These are phyloP conservation scores for Bombylius discolor DNA, from an alignment of 2,888 invertebrate genomes.

Conservation along the genomic window DNA sequence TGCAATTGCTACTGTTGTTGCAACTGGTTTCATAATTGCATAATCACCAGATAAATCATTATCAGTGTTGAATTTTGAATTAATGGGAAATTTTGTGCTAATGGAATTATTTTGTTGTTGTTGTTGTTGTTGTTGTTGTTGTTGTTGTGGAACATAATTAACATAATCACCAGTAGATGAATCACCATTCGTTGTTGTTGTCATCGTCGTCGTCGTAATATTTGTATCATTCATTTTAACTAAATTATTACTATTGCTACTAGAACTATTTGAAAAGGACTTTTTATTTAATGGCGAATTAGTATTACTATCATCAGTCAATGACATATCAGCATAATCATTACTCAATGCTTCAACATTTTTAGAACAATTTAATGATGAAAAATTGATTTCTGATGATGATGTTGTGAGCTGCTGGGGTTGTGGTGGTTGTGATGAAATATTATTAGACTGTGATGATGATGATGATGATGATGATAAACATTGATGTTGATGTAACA, in stretches of 20 bases:
- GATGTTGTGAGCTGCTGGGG: background rate
- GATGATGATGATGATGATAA: background rate
- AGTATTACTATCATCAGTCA: background rate
- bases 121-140: background rate
- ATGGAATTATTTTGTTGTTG: background rate
- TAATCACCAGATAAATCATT: slow-evolving; percentile 29
- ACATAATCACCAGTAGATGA: slow-evolving; percentile 1
- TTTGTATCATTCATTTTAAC: no score
- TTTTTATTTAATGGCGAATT: background rate
- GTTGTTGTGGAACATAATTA: slow-evolving; percentile 2
- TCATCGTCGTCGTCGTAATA: no score
- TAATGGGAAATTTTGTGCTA: background rate
- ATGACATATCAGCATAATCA: slow-evolving; percentile 18
- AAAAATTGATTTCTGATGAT: background rate
- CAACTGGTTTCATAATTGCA: slow-evolving; percentile 36
- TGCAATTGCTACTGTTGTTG: slow-evolving; percentile 4
- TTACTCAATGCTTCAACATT: slow-evolving; percentile 15
- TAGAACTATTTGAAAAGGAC: background rate
- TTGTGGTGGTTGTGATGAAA: background rate
- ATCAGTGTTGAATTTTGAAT: background rate
- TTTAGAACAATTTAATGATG: background rate
- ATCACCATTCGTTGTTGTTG: no score
- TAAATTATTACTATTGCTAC: no score
- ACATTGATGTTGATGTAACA: background rate
- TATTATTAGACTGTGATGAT: background rate